These are phyloP conservation scores for Cettia cetti DNA, from an alignment of 2,113 vertebrate genomes.

Conservation along the genomic window DNA sequence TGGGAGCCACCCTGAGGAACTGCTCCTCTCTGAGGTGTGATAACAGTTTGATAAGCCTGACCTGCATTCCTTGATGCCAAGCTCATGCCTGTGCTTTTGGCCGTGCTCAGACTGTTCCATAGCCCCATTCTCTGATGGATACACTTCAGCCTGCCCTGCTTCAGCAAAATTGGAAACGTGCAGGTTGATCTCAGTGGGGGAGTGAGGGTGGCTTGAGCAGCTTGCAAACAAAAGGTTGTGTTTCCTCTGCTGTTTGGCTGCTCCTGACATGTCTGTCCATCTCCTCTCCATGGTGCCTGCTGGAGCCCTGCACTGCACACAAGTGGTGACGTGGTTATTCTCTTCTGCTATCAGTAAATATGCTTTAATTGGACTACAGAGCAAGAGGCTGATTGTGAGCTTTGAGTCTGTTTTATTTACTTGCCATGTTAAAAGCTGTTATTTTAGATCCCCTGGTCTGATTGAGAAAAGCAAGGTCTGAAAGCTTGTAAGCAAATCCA, in stretches of 20 bases:
- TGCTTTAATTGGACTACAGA: neutral
- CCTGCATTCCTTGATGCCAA: neutral
- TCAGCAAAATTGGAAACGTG: neutral
- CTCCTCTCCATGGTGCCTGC: neutral
- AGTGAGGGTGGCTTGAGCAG: neutral
- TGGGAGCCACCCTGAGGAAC: neutral
- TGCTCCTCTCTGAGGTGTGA: neutral
- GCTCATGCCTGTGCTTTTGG: neutral
- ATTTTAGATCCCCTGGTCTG: neutral
- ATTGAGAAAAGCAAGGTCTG: neutral
- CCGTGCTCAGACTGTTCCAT: neutral
- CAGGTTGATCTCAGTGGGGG: neutral
- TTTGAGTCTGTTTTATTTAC: neutral
- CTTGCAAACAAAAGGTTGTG: neutral
- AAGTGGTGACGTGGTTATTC: neutral
- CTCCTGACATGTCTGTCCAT: neutral
- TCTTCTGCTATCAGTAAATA: neutral
- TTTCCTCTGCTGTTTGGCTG: neutral
- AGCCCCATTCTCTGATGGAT: neutral
- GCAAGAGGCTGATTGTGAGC: neutral
- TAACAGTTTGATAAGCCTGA: neutral
- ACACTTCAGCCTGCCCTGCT: neutral
- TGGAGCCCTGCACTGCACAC: neutral
- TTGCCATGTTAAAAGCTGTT: neutral
- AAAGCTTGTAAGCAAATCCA: neutral